Percentiles rank a stretch among this genome's conserved stretches.
These are phyloP conservation scores for Paramacrobiotus metropolitanus DNA, from an alignment of 1,140 invertebrate genomes.

Conservation along the genomic window DNA sequence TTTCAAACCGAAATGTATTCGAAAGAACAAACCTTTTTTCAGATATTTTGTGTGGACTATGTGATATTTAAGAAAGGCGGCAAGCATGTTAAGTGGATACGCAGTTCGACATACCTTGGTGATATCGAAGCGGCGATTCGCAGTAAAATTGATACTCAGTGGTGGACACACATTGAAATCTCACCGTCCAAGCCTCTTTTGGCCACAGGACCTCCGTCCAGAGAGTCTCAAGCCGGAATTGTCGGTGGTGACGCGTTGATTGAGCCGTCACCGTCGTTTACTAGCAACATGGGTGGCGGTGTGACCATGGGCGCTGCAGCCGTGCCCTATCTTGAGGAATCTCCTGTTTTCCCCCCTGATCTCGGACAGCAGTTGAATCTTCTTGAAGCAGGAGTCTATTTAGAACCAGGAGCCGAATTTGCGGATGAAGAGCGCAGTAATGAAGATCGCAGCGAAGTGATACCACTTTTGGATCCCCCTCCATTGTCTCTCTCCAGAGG, in stretches of 20 bases:
- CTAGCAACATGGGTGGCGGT: too few species aligned
- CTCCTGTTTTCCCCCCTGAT: too few species aligned
- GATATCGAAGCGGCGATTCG: constrained; percentile 1
- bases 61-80: neutral
- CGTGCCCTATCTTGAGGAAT: too few species aligned
- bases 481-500: too few species aligned
- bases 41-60: neutral
- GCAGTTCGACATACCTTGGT: neutral
- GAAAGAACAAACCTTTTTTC: neutral
- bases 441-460: too few species aligned
- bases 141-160: neutral
- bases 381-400: too few species aligned
- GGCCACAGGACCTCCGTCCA: neutral
- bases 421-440: too few species aligned
- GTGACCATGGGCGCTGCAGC: too few species aligned
- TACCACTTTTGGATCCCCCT: too few species aligned
- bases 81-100: constrained; percentile 3
- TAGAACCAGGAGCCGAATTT: too few species aligned
- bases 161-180: neutral
- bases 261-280: neutral
- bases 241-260: neutral
- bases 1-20: neutral
- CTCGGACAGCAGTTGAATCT: too few species aligned
- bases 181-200: neutral
- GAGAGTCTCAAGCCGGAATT: neutral